phyloP scores from a whole-genome alignment of 2,113 vertebrate genomes.

The Cnemophilus loriae region DNA sequence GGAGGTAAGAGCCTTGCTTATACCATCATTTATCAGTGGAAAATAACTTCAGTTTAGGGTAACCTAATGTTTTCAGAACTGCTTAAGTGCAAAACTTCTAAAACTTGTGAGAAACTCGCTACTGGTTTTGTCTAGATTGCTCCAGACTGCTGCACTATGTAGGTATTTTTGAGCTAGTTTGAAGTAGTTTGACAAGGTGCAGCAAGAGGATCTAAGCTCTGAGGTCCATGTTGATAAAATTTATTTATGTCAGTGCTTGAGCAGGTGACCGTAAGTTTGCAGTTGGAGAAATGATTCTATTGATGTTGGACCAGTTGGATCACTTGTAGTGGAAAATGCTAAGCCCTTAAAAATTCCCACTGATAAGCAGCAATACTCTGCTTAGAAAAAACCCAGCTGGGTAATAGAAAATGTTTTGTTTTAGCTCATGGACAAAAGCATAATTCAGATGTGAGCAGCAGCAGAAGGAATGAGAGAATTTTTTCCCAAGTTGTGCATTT shows the following conservation, averaged over 20 bases:
- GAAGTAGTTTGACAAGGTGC: not conserved
- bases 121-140: not conserved
- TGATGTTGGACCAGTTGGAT: not conserved
- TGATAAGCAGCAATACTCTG: not conserved
- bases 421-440: not conserved
- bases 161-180: not conserved
- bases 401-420: not conserved
- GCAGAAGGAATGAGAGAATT: not conserved
- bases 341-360: not conserved
- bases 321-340: not conserved
- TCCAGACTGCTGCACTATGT: not conserved
- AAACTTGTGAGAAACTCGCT: not conserved
- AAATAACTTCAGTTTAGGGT: not conserved
- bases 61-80: not conserved
- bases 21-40: not conserved
- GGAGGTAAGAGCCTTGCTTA: not conserved
- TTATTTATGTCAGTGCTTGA: not conserved
- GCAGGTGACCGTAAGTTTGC: not conserved
- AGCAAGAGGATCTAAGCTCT: not conserved
- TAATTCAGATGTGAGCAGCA: not conserved
- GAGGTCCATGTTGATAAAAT: not conserved
- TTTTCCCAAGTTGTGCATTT: not conserved
- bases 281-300: not conserved
- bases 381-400: not conserved
- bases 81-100: not conserved